Percentiles rank a stretch among this genome's conserved stretches.
phyloP scores from a whole-genome alignment of 2,888 invertebrate genomes.

The Tenodera sinensis region DNA sequence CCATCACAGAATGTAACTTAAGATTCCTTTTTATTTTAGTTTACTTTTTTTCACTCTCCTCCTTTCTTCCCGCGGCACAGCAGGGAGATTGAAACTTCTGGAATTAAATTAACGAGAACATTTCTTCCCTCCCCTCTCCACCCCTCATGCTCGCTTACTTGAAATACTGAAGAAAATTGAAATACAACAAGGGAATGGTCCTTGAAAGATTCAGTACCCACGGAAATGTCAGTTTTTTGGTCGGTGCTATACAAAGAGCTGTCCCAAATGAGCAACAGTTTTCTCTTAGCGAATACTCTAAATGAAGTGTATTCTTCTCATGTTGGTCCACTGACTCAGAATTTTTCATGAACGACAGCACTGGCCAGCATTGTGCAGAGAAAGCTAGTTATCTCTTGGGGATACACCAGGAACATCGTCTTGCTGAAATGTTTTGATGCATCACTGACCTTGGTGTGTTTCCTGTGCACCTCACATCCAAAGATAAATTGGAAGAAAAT shows the following conservation, averaged over 20 bases:
- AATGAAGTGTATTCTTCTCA: not conserved
- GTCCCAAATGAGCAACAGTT: not conserved
- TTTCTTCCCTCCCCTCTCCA: not conserved
- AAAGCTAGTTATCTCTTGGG: too few relatives aligned
- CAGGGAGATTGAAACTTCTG: constrained; percentile 4
- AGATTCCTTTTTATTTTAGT: not conserved
- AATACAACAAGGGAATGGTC: not conserved
- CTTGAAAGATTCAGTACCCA: not conserved
- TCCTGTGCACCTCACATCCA: too few relatives aligned
- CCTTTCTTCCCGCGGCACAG: not conserved
- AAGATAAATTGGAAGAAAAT: too few relatives aligned
- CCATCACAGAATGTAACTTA: not conserved
- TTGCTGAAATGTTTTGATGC: too few relatives aligned
- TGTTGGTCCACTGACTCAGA: too few relatives aligned
- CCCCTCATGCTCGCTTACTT: not conserved
- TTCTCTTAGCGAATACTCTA: not conserved
- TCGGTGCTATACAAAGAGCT: not conserved
- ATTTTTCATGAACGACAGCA: too few relatives aligned
- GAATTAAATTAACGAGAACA: constrained; percentile 1
- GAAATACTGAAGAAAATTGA: not conserved
- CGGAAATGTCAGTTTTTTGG: not conserved
- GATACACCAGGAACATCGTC: too few relatives aligned
- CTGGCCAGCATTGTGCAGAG: too few relatives aligned
- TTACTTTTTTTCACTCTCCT: not conserved
- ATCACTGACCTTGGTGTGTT: too few relatives aligned